phyloP scores from a whole-genome alignment of 2,113 vertebrate genomes.

The Rattus norvegicus region DNA sequence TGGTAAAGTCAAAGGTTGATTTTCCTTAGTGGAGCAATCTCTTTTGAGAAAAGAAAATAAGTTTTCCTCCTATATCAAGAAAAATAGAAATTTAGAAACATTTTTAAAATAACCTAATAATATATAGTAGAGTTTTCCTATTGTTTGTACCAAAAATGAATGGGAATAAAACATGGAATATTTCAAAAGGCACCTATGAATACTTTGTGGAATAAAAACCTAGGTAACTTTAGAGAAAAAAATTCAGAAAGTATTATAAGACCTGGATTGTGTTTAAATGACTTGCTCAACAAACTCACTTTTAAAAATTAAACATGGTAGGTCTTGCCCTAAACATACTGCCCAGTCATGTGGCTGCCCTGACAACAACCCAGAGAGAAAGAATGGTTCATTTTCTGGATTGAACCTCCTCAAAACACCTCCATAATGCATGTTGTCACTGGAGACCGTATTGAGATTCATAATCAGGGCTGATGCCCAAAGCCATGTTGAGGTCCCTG shows the following conservation, averaged over 20 bases:
- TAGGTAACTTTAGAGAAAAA: background rate
- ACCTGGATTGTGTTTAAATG: background rate
- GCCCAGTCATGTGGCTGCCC: too few relatives aligned
- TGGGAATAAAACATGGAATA: background rate
- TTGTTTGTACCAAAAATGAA: background rate
- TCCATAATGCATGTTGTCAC: too few relatives aligned
- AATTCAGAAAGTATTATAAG: background rate
- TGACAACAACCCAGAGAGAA: too few relatives aligned
- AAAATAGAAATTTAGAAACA: constrained; percentile 47
- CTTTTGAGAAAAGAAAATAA: constrained; percentile 52
- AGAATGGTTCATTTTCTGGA: too few relatives aligned
- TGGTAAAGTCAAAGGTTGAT: constrained; percentile 31
- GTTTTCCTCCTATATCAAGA: constrained; percentile 25
- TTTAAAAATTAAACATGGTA: background rate
- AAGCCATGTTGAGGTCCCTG: too few relatives aligned
- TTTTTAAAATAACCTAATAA: constrained; percentile 37
- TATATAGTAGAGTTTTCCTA: background rate
- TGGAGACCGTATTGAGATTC: too few relatives aligned
- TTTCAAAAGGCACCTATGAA: background rate
- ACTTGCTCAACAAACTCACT: background rate
- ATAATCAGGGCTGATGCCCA: too few relatives aligned
- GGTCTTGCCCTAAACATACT: too few relatives aligned
- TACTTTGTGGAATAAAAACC: background rate
- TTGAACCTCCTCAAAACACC: too few relatives aligned
- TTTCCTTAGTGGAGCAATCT: constrained; percentile 14